Conservation (phyloP, 64 coral and sea anemone genomes). For the Exaiptasia diaphana region DNA sequence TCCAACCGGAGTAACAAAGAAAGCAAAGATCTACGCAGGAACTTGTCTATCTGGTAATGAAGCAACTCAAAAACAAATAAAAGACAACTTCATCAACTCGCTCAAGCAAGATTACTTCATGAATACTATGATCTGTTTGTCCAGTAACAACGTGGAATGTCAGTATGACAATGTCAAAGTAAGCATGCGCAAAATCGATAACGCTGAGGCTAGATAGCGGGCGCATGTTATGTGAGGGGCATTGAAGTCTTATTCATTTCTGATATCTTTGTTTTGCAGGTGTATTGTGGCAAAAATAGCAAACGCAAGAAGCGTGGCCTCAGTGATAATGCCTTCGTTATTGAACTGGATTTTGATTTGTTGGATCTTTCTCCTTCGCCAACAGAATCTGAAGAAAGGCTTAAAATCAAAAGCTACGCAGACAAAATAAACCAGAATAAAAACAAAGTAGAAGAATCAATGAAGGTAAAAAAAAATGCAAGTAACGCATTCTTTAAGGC, state of each 20-base stretch:
- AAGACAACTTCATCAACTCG: not conserved
- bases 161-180: not conserved
- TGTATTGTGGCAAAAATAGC: not conserved
- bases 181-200: too few species aligned
- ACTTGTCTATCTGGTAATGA: constrained; percentile 1
- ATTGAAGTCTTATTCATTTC: not conserved
- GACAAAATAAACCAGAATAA: not conserved
- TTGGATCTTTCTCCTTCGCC: not conserved
- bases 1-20: not conserved
- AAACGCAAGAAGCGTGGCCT: not conserved
- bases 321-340: not conserved
- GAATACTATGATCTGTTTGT: not conserved
- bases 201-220: too few species aligned
- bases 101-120: not conserved
- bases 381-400: not conserved
- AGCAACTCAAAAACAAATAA: not conserved
- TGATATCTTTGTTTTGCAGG: not conserved
- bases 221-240: too few species aligned
- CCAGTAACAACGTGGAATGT: not conserved
- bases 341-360: not conserved
- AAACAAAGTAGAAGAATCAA: not conserved
- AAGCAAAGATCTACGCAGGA: not conserved
- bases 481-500: too few species aligned
- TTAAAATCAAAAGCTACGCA: not conserved
- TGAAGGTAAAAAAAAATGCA: not conserved